Percentiles rank a stretch among this genome's conserved stretches.
Conservation (phyloP, 2,888 invertebrate species). For the Microctonus aethiopoides region DNA sequence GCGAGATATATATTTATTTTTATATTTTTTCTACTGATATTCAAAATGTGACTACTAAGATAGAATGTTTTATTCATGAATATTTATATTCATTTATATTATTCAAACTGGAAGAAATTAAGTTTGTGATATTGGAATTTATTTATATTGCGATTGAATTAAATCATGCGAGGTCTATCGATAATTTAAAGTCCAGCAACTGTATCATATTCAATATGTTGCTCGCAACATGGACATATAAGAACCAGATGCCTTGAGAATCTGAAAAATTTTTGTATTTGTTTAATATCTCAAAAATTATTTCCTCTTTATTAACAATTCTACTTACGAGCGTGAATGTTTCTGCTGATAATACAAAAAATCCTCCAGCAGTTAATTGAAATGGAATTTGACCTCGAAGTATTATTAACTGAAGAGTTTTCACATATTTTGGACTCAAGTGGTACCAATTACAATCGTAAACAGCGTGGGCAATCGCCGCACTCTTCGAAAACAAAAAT, state of each 20-base stretch:
- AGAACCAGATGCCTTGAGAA: constrained; percentile 38
- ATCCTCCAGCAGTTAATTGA: constrained; percentile 28
- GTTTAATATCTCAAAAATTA: not conserved
- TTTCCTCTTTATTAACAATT: not conserved
- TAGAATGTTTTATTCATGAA: too few species aligned
- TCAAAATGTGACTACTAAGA: too few species aligned
- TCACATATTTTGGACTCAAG: constrained; percentile 30
- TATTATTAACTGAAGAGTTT: constrained; percentile 20
- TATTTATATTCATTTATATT: too few species aligned
- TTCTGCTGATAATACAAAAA: constrained; percentile 19
- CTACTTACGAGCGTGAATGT: constrained; percentile 27
- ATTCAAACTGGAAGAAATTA: too few species aligned
- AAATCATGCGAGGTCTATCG: too few species aligned
- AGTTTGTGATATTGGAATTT: too few species aligned
- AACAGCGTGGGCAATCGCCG: constrained; percentile 35
- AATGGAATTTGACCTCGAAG: constrained; percentile 25
- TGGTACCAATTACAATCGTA: constrained; percentile 47
- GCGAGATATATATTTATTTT: too few species aligned
- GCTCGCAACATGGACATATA: constrained; percentile 38
- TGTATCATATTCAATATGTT: constrained; percentile 10
- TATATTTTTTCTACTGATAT: too few species aligned
- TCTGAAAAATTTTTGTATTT: constrained; percentile 29
- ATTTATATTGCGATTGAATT: too few species aligned
- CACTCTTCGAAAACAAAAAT: constrained; percentile 35
- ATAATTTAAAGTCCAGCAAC: too few species aligned